Base-by-base conservation (phyloP, 2,888 invertebrate species). In the Lamellibrachia satsuma region DNA sequence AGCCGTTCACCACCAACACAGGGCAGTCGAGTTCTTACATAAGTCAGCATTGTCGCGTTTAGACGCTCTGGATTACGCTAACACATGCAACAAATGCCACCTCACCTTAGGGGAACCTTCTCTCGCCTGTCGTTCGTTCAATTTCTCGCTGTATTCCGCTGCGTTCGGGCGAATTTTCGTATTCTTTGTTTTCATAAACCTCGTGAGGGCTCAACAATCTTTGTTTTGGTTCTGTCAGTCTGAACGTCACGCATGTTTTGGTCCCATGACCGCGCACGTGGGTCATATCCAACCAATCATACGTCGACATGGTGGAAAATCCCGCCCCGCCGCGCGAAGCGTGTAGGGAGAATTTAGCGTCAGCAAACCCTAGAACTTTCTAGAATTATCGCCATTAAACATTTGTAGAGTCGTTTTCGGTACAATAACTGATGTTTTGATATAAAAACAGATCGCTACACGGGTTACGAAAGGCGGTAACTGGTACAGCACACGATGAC, bases 151-250 rank as follows among this genome's bases (percentile, higher is more conserved):
- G 75, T 75, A 75, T 75, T 75, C 75, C 75, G 75, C 75, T 75
- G 15, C 75, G 75, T 75, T 75, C 75, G 75, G n/a, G 75, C 75
- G 75, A 75, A 75, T 75, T 75, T 75, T 75, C 6, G 75, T 75
- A 75, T 75, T 22, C 75, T 75, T 75, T 75, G 75, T 75, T 75
- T 75, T 75, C 75, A 75, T 75, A 75, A 75, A 75, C 75, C 75
- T 75, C 75, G 75, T 75, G 75, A 75, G 75, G n/a, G 75, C 39
- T 75, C 75, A 75, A n/a, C 75, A 75, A 75, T 75, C 75, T 75
- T 75, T 75, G 75, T 75, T 75, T 75, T 75, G 75, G 75, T 75
- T 75, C 75, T 75, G 75, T 75, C 75, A 75, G 75, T 75, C 75
- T 75, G 75, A 75, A 75, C 75, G 75, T 75, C 75, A 75, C 75